Conservation (phyloP, 2,888 invertebrate genomes). For the Phengaris arion region DNA sequence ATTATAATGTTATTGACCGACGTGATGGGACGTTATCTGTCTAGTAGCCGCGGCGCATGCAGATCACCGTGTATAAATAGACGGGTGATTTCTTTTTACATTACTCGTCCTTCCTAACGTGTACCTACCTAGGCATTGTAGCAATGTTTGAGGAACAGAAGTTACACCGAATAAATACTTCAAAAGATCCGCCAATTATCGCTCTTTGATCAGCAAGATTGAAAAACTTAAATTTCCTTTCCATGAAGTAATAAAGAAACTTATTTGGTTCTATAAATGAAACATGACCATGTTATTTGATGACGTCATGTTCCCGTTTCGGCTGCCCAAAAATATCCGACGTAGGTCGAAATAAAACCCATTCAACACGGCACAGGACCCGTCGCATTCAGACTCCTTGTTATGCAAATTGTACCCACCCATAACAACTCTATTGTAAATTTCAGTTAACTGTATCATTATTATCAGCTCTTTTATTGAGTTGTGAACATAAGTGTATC, state of each 20-base stretch:
- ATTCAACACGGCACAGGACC: slow-evolving; percentile 5
- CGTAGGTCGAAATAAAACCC: slow-evolving; percentile 33
- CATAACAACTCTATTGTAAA: slow-evolving; percentile 13
- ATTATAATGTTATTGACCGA: slow-evolving; percentile 40
- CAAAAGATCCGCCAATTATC: not conserved
- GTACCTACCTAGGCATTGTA: not conserved
- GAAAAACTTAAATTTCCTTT: not conserved
- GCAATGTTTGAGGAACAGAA: not conserved
- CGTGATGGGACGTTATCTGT: slow-evolving; percentile 39
- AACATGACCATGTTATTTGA: slow-evolving; percentile 17
- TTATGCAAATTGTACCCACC: slow-evolving; percentile 38
- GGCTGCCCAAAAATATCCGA: slow-evolving; percentile 35
- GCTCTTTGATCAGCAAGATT: not conserved
- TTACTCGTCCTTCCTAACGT: slow-evolving; percentile 2
- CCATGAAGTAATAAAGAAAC: not conserved
- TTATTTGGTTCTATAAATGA: not conserved
- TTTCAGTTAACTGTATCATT: slow-evolving; percentile 9
- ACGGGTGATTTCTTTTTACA: slow-evolving; percentile 27
- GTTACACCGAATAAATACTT: not conserved
- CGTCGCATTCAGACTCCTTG: slow-evolving; percentile 31
- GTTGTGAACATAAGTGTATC: not conserved
- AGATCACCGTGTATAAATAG: slow-evolving; percentile 40
- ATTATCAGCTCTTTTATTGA: not conserved
- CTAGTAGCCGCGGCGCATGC: slow-evolving; percentile 39
- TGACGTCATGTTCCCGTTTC: slow-evolving; percentile 36